Evolutionary conservation across 2,888 invertebrate species (phyloP).

Genomic region (Philaethria dido): DNA sequence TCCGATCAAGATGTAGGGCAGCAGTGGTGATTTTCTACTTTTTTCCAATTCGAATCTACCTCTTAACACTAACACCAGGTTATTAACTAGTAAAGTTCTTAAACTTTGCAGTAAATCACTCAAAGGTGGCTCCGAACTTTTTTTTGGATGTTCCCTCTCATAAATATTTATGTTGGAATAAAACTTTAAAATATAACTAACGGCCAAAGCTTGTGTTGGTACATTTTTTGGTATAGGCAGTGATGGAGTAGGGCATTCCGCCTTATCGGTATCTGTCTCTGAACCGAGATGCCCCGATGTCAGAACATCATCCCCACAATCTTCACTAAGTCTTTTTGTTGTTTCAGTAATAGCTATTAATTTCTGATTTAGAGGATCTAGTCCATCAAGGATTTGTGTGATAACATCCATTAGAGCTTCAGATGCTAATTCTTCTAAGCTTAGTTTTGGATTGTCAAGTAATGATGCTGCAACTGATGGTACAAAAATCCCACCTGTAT

Average conservation of each 20-base stretch:
- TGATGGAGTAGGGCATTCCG: constrained; percentile 75
- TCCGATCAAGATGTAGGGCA: constrained; percentile 87
- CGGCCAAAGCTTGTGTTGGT: constrained; percentile 71
- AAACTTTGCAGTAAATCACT: constrained; percentile 86
- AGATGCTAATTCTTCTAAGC: constrained; percentile 83
- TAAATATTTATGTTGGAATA: constrained; percentile 89
- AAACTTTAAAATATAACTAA: constrained; percentile 76
- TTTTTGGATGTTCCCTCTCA: constrained; percentile 90
- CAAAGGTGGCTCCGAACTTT: constrained; percentile 88
- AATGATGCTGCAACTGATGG: constrained; percentile 82
- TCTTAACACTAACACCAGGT: constrained; percentile 85
- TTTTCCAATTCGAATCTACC: constrained; percentile 80
- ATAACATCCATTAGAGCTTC: constrained; percentile 87
- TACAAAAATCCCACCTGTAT: constrained; percentile 81
- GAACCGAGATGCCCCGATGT: constrained; percentile 63
- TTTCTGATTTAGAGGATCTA: constrained; percentile 83
- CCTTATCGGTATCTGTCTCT: constrained; percentile 66
- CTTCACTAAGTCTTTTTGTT: constrained; percentile 75
- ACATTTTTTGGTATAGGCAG: constrained; percentile 72
- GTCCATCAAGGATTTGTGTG: constrained; percentile 81
- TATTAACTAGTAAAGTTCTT: constrained; percentile 79
- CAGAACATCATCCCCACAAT: constrained; percentile 68
- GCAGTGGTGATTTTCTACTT: constrained; percentile 85
- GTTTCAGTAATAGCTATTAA: constrained; percentile 70
- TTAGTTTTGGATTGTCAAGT: constrained; percentile 78